Conservation (phyloP, 2,113 vertebrate genomes). For the Rhea pennata region DNA sequence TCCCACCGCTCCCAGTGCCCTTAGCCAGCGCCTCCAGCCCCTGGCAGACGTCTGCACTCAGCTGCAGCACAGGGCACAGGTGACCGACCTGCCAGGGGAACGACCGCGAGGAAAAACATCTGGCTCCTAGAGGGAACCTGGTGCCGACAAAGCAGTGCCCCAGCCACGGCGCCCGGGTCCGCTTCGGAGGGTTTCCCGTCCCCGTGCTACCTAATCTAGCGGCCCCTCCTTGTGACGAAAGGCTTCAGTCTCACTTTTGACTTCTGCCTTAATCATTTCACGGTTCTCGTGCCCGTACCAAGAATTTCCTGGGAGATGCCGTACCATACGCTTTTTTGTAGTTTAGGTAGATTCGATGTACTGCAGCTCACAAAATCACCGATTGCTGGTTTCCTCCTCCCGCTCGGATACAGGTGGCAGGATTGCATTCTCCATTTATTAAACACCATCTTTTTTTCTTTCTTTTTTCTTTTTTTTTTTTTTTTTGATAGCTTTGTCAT, state of each 20-base stretch:
- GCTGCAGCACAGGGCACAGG: background rate
- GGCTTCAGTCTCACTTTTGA: background rate
- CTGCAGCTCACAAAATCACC: background rate
- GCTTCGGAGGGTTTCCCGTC: background rate
- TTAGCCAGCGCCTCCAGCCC: background rate
- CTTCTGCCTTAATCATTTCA: background rate
- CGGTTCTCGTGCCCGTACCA: background rate
- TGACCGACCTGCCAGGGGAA: background rate
- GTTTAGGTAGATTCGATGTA: background rate
- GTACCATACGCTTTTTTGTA: background rate
- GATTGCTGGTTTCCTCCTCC: background rate
- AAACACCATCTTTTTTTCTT: background rate
- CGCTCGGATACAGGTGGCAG: background rate
- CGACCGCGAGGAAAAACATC: background rate
- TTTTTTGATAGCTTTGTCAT: slow-evolving; percentile 8
- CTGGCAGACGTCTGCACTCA: background rate
- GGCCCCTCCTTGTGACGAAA: background rate
- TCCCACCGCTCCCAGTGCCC: slow-evolving; percentile 1
- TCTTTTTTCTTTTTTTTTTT: background rate
- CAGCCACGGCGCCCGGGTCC: background rate
- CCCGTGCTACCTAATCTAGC: background rate
- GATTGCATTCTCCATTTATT: slow-evolving; percentile 23
- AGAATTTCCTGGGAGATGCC: background rate
- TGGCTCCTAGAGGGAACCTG: background rate
- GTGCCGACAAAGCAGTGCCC: background rate